A percentile compares a stretch with the other conserved stretches of the same genome.
Conservation (phyloP, 2,888 invertebrate genomes). For the Hirtodrosophila alboralis region DNA sequence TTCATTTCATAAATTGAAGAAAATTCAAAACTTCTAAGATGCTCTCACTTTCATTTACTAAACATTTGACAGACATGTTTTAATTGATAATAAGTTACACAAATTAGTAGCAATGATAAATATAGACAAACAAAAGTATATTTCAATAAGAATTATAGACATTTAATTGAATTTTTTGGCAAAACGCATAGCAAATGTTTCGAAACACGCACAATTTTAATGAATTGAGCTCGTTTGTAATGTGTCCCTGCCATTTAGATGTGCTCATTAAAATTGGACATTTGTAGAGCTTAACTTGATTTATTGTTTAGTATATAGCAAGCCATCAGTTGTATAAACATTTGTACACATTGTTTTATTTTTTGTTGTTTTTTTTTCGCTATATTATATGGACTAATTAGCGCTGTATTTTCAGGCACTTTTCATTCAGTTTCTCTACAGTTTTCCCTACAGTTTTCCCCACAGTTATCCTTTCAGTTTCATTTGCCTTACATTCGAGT, state of each 20-base stretch:
- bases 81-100: too few relatives aligned
- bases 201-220: constrained; percentile 11
- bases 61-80: too few relatives aligned
- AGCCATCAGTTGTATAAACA: constrained; percentile 45
- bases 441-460: too few relatives aligned
- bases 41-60: too few relatives aligned
- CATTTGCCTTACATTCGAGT: constrained; percentile 1
- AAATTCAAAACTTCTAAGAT: too few relatives aligned
- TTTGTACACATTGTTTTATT: constrained; percentile 34
- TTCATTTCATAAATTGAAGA: too few relatives aligned
- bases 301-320: constrained; percentile 41
- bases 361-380: constrained; percentile 10
- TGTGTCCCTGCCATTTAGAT: constrained; percentile 30
- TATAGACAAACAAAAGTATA: too few relatives aligned
- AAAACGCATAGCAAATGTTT: too few relatives aligned
- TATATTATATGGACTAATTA: constrained; percentile 61
- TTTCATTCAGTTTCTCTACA: constrained; percentile 12
- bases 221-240: constrained; percentile 36
- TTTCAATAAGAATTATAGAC: background rate
- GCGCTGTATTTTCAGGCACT: constrained; percentile 46
- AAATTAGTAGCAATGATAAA: too few relatives aligned
- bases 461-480: too few relatives aligned
- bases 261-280: constrained; percentile 58
- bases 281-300: constrained; percentile 40
- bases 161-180: background rate